Evolutionary conservation across 1,140 invertebrate genomes (phyloP).

Genomic region (Pentalonia nigronervosa): DNA sequence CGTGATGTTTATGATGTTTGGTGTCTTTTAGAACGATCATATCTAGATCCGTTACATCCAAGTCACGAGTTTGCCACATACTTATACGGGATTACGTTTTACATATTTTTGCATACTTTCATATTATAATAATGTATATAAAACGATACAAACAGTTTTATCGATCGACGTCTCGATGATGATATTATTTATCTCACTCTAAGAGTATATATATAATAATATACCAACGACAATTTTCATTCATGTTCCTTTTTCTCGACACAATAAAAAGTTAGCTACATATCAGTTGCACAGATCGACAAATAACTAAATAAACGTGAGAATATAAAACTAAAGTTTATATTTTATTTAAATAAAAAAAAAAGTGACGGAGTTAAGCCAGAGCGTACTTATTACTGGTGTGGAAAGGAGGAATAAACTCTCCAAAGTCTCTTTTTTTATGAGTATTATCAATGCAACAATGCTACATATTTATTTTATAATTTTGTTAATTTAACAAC

Average conservation of each 20-base stretch:
- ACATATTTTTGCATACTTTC: not conserved
- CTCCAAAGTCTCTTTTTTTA: not conserved
- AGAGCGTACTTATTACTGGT: not conserved
- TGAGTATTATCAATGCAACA: not conserved
- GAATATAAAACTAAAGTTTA: not conserved
- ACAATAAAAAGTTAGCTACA: not conserved
- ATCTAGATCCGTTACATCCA: not conserved
- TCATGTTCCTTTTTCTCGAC: not conserved
- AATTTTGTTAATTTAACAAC: not conserved
- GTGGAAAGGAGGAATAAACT: not conserved
- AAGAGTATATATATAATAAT: not conserved
- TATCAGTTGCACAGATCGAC: not conserved
- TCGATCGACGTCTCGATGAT: not conserved
- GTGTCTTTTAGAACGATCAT: not conserved
- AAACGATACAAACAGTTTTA: not conserved
- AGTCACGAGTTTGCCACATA: not conserved
- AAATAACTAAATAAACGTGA: constrained; percentile 12
- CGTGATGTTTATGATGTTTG: not conserved
- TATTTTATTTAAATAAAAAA: not conserved
- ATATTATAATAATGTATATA: not conserved
- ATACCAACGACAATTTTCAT: not conserved
- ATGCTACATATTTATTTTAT: not conserved
- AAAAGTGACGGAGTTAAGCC: constrained; percentile 7
- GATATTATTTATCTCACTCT: not conserved
- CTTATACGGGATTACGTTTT: not conserved